A percentile compares a stretch with the other conserved stretches of the same genome.
Conservation (phyloP, 2,888 invertebrate species). For the Proisotoma minuta region DNA sequence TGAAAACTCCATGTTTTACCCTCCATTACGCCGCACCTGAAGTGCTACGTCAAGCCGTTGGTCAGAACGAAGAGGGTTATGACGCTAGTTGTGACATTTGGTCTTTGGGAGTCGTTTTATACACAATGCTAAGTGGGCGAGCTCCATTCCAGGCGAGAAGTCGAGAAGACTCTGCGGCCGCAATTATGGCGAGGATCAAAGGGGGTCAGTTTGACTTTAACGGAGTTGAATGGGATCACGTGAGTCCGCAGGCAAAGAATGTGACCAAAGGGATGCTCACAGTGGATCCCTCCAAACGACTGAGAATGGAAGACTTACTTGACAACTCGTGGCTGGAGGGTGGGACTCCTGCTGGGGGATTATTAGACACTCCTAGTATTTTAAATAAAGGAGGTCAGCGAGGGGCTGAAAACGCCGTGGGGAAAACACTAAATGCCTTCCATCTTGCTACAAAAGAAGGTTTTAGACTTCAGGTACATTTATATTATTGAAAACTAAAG, state of each 20-base stretch:
- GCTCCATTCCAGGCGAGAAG: slow-evolving; percentile 75
- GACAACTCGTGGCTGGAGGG: slow-evolving; percentile 64
- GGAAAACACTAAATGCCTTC: slow-evolving; percentile 65
- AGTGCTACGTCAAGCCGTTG: slow-evolving; percentile 63
- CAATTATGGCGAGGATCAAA: slow-evolving; percentile 74
- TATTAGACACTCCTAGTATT: slow-evolving; percentile 60
- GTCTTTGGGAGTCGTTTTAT: slow-evolving; percentile 91
- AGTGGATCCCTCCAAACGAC: slow-evolving; percentile 68
- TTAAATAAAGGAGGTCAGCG: slow-evolving; percentile 51
- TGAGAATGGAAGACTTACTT: slow-evolving; percentile 64
- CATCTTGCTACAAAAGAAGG: slow-evolving; percentile 65
- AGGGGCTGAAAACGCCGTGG: slow-evolving; percentile 57
- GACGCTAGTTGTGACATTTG: slow-evolving; percentile 92
- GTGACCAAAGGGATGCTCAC: slow-evolving; percentile 70
- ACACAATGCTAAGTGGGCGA: slow-evolving; percentile 78
- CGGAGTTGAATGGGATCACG: slow-evolving; percentile 65
- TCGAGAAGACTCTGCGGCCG: slow-evolving; percentile 66
- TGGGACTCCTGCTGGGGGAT: slow-evolving; percentile 40
- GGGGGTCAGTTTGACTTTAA: slow-evolving; percentile 73
- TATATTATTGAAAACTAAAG: background rate
- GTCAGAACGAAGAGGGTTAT: slow-evolving; percentile 57
- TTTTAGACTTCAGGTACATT: slow-evolving; percentile 61
- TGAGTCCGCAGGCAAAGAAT: slow-evolving; percentile 70
- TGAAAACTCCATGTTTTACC: slow-evolving; percentile 88
- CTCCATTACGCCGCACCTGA: slow-evolving; percentile 86